These are phyloP conservation scores for Podargus strigoides DNA, from an alignment of 2,797 vertebrate genomes.

Conservation along the genomic window DNA sequence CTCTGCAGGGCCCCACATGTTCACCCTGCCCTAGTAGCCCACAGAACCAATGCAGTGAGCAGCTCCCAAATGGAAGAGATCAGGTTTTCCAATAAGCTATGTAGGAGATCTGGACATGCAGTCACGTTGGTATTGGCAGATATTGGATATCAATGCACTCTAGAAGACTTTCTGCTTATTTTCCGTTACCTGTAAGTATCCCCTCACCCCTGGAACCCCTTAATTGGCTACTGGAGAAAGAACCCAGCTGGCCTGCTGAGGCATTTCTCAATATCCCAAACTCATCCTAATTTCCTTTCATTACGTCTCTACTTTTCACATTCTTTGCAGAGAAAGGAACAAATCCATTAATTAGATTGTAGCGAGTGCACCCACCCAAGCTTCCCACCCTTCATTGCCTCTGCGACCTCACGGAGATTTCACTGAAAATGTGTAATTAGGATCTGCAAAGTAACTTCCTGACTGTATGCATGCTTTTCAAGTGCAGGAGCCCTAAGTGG, in stretches of 20 bases:
- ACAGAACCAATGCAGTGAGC: background rate
- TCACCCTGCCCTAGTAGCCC: accelerated
- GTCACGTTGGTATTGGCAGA: background rate
- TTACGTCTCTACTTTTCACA: background rate
- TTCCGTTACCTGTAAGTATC: background rate
- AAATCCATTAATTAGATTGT: background rate
- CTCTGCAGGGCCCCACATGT: background rate
- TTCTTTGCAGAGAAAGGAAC: background rate
- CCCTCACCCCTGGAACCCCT: background rate
- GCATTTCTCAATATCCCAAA: constrained; percentile 1
- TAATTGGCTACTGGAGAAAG: background rate
- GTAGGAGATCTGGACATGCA: background rate
- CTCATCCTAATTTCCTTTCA: background rate
- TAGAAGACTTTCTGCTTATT: background rate
- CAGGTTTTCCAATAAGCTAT: background rate
- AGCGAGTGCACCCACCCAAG: background rate
- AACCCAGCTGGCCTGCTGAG: background rate
- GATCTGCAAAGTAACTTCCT: constrained; percentile 5
- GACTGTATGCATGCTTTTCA: background rate
- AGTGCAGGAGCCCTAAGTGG: background rate
- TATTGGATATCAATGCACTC: background rate
- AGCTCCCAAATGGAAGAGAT: background rate
- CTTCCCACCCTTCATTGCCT: background rate
- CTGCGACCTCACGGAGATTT: background rate
- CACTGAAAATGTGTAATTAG: background rate